These are phyloP conservation scores for Dromiciops gliroides DNA, from an alignment of 2,113 vertebrate genomes.

Conservation along the genomic window DNA sequence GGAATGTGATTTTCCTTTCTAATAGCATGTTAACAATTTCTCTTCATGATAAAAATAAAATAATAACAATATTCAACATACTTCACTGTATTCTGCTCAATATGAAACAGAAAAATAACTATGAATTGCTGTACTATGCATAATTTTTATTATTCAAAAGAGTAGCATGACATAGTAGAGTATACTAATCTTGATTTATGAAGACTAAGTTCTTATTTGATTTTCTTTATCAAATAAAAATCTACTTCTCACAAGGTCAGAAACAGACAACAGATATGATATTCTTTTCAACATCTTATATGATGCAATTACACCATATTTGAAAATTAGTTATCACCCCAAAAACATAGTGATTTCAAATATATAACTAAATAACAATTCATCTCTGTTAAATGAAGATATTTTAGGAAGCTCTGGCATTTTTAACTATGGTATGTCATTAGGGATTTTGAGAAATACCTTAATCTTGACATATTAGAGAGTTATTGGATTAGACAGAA, in stretches of 20 bases:
- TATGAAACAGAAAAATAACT: neutral
- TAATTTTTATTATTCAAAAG: neutral
- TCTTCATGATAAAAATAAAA: neutral
- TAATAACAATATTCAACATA: neutral
- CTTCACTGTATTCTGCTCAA: neutral
- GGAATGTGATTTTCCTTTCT: neutral
- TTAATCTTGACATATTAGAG: slow-evolving; percentile 58
- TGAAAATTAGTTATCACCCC: neutral
- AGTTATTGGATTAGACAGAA: slow-evolving; percentile 75
- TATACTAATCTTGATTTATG: neutral
- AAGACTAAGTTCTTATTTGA: neutral
- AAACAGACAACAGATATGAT: neutral
- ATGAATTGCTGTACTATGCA: neutral
- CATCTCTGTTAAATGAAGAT: slow-evolving; percentile 46
- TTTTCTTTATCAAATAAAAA: neutral
- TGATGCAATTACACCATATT: neutral
- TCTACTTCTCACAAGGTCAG: neutral
- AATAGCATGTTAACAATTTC: neutral
- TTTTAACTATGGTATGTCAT: slow-evolving; percentile 47
- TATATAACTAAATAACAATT: slow-evolving; percentile 29
- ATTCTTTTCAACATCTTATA: neutral
- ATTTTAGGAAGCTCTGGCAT: slow-evolving; percentile 51
- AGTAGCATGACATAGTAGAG: neutral
- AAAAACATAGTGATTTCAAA: slow-evolving; percentile 29
- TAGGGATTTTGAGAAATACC: slow-evolving; percentile 62